These are phyloP conservation scores for Taphrorychus bicolor DNA, from an alignment of 2,888 invertebrate genomes.

Conservation along the genomic window DNA sequence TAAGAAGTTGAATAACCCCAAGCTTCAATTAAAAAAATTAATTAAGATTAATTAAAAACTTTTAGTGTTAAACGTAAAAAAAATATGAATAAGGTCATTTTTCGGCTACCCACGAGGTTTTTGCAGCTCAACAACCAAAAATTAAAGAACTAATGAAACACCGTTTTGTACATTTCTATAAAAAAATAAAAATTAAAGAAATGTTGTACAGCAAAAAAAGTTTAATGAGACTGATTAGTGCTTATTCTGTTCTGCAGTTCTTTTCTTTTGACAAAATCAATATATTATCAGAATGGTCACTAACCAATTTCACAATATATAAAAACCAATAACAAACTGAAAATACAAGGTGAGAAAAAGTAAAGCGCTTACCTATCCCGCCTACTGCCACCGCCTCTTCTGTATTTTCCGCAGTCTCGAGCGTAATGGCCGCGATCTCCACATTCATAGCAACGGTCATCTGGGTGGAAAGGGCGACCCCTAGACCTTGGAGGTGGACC, in stretches of 20 bases:
- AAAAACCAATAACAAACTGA: not conserved
- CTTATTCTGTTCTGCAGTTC: not conserved
- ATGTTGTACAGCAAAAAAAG: slow-evolving; percentile 37
- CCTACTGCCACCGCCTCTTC: slow-evolving; percentile 61
- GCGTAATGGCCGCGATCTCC: slow-evolving; percentile 94
- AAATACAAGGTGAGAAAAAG: no score
- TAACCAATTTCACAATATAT: not conserved
- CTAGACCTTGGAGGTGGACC: slow-evolving; percentile 67
- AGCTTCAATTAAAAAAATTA: no score
- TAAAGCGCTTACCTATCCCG: not conserved
- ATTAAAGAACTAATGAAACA: slow-evolving; percentile 18
- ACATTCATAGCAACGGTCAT: slow-evolving; percentile 94
- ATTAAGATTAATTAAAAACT: no score
- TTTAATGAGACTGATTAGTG: slow-evolving; percentile 14
- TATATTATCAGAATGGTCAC: no score
- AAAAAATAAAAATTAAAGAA: slow-evolving; percentile 10
- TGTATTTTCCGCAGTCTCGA: slow-evolving; percentile 82
- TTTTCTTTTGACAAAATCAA: no score
- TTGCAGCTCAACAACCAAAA: no score
- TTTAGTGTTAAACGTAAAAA: no score
- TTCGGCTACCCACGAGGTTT: no score
- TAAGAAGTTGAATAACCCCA: no score
- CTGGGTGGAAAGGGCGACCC: slow-evolving; percentile 83
- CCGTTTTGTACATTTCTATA: slow-evolving; percentile 22
- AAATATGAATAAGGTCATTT: no score